A percentile compares a stretch with the other conserved stretches of the same genome.
Conservation (phyloP, 37 sponge, comb jelly and placozoan genomes). For the Petrosia ficiformis region DNA sequence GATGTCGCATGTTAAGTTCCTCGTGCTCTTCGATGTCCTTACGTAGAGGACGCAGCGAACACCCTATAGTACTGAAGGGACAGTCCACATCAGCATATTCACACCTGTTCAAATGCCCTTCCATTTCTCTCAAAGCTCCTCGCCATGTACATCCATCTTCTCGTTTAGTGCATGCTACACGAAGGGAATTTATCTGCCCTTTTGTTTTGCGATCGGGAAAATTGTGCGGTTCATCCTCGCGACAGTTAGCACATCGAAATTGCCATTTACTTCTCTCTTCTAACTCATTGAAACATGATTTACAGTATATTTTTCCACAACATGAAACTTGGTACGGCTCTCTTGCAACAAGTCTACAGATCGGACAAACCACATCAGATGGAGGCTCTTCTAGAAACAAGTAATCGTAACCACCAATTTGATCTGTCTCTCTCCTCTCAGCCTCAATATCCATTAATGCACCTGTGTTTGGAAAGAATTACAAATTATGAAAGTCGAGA, state of each 20-base stretch:
- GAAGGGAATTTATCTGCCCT: constrained; percentile 4
- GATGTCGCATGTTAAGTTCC: neutral
- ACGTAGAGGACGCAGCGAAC: neutral
- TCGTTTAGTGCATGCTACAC: constrained; percentile 8
- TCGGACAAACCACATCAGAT: constrained; percentile 49
- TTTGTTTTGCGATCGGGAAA: neutral
- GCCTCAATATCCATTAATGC: neutral
- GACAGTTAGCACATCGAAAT: constrained; percentile 58
- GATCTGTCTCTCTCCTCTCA: neutral
- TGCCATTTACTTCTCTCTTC: constrained; percentile 20
- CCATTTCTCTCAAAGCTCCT: constrained; percentile 9
- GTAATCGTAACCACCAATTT: constrained; percentile 3
- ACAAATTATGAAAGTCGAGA: no score
- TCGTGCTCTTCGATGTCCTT: constrained; percentile 1
- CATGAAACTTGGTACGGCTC: constrained; percentile 67
- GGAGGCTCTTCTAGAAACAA: constrained; percentile 58
- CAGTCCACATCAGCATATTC: constrained; percentile 4
- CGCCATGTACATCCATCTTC: constrained; percentile 8
- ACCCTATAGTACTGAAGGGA: constrained; percentile 2
- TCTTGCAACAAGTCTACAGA: constrained; percentile 35
- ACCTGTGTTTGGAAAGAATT: no score
- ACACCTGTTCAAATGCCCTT: neutral
- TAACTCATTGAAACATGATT: constrained; percentile 28
- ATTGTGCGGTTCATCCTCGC: neutral
- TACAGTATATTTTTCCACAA: constrained; percentile 69